Evolutionary conservation across 2,113 vertebrate genomes (phyloP), one percentile per base, ranked within the genome.

Genomic region (Polyodon spathula): DNA sequence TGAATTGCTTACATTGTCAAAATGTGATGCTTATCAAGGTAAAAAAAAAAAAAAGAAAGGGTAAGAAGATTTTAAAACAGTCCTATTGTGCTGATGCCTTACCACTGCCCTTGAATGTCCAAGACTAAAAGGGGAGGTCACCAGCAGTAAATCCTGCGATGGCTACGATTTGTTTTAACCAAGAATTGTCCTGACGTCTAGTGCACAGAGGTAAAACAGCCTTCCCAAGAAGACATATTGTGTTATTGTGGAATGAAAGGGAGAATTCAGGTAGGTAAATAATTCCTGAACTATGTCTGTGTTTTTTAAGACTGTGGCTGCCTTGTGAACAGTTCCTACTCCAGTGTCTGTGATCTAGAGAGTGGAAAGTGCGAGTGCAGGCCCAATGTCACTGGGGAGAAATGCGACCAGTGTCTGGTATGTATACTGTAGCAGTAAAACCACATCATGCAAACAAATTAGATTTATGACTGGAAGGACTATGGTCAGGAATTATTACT

Each of bases 321-420:
- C 73, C 81, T 92, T 2, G 56, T 66, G 48, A 84, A 75, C 4
- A 88, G 93, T 7, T 85, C 93, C 2, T 39, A 79, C 62, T 90
- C 88, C 2, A 73, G 53, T 1, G 8, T 72, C 59, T 98, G 95
- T 73, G 83, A 95, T 10, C 79, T 66, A 56, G 76, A 81, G 27
- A 90, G 89, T 4, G 95, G 94, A 0, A 58, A 83, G 59, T 98
- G 96, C 67, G 61, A 48, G 6, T 98, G 96, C 73, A 88, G 78
- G 71, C 11, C 80, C n/a, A 82, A 90, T 0, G 90, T 93, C 55
- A 70, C 73, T 0, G 92, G 96, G 68, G 81, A 75, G 40, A 82
- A 60, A 55, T 98, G 95, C 74, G 84, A 93, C 68, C 81, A 65
- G 40, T 98, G 95, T 68, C 70, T 82, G 93, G 95, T 98, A 81